phyloP scores from a whole-genome alignment of 2,888 invertebrate genomes.

The Ormyrus rosae region DNA sequence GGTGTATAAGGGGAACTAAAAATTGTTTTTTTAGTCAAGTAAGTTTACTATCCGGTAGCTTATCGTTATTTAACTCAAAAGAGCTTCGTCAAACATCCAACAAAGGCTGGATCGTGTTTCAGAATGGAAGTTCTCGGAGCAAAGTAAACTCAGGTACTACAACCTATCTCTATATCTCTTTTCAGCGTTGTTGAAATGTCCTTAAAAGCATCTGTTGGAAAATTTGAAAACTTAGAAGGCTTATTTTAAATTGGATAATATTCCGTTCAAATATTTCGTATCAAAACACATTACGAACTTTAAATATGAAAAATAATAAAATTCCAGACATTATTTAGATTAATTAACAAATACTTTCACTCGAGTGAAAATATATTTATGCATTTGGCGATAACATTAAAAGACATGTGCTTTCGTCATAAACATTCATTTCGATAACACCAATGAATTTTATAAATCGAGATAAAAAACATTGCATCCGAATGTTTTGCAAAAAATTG shows the following conservation, averaged over 20 bases:
- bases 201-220: constrained; percentile 32
- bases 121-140: constrained; percentile 18
- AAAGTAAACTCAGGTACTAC: constrained; percentile 33
- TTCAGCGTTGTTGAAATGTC: constrained; percentile 47
- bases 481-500: too few species aligned
- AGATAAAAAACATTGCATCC: too few species aligned
- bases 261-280: not conserved
- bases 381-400: too few species aligned
- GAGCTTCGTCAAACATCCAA: constrained; percentile 48
- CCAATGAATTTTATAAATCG: too few species aligned
- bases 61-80: constrained; percentile 41
- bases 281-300: too few species aligned
- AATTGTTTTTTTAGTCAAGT: not conserved
- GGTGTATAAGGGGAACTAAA: not conserved
- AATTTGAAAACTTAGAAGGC: constrained; percentile 36
- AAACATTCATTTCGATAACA: too few species aligned
- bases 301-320: too few species aligned
- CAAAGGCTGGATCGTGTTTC: constrained; percentile 51
- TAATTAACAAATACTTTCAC: too few species aligned
- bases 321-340: too few species aligned
- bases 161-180: constrained; percentile 39
- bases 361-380: too few species aligned
- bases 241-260: constrained; percentile 11
- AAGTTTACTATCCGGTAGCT: constrained; percentile 38
- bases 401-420: too few species aligned